Base-by-base conservation (phyloP, 2,113 vertebrate species). In the Ascaphus truei region DNA sequence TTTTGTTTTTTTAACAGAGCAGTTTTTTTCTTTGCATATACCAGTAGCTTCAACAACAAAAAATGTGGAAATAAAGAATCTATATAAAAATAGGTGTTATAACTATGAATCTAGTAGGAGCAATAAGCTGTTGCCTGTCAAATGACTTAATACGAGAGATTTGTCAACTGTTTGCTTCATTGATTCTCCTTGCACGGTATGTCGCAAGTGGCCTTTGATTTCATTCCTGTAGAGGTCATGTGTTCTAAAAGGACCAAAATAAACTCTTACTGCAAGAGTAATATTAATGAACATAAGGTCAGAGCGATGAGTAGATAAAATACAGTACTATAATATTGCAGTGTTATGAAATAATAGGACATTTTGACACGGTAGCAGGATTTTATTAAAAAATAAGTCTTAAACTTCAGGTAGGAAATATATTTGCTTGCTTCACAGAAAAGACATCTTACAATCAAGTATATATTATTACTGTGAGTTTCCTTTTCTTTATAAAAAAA, bases 141-240 rank as follows among this genome's bases (percentile, higher is more conserved):
- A 61, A 61, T 16, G 48, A 33, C 67, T 61, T 61, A 61, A 71
- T 71, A 71, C 61, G 57, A 71, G 45, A 39, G 57, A 71, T 71
- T 68, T 68, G 66, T 68, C 55, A 59, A 30, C 48, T 61, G 47
- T 71, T 71, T 61, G 67, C 57, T 60, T 51, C 41, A 71, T 71
- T 53, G 67, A 71, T 71, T 59, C 45, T 48, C 27, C 47, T 71
- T 71, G 67, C 59, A 71, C 67, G 61, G 57, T 52, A 39, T 41
- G 47, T 60, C 33, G 47, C 56, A 61, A 57, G 67, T 61, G 67
- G 67, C 67, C 67, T 71, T 71, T 71, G 56, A 58, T 71, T 57
- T 71, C 61, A 71, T 71, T 71, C 26, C 57, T 30, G 56, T 52
- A 60, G 67, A 71, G 56, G 67, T 71, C 57, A 41, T 52, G 33